Base-by-base conservation (phyloP, 2,113 vertebrate species). In the Thamnaconus septentrionalis region DNA sequence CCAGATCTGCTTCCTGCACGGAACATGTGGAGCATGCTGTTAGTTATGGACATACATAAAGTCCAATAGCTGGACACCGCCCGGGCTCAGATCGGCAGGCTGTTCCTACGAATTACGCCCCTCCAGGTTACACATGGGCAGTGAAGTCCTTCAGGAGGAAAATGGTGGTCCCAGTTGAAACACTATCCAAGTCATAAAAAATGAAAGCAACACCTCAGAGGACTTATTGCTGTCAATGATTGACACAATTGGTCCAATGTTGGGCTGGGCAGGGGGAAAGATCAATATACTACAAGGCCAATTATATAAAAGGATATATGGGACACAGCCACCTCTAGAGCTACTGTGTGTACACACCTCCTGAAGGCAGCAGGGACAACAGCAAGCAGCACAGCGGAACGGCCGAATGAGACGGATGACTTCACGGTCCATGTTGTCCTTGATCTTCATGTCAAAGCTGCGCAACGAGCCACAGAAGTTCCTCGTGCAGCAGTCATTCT, bases 361-460 rank as follows among this genome's bases (percentile, higher is more conserved):
- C 85, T 96, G 95, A 56, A 96, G 73, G 78, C 86, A 95, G 73
- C 95, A 96, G 40, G 95, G 94, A n/a, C 89, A 96, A 86, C 94
- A 94, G 87, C 94, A 91, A 76, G 93, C 93, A 48, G 88, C 92
- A 39, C 95, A 96, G 70, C 92, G 94, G 59, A 87, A 93, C 4
- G 95, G 94, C 3, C 95, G 89, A 5, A 95, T 80, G 41, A 96
- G 83, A 4, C 91, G 94, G 59, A 96, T 91, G 86, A 96, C 94
- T 72, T 96, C 94, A 0, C 91, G 82, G 59, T 94, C 94, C 3
- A 7, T 41, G 62, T 88, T 87, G 82, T 96, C 94, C 31, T 92
- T 93, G 71, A 96, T 89, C 46, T 93, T 93, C 83, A 96, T 90
- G 68, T 94, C 91, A 8, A 96, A 94, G 53, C 93, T 95, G 53